Evolutionary conservation across 2,113 vertebrate genomes (phyloP).

Genomic region (Ursus arctos): DNA sequence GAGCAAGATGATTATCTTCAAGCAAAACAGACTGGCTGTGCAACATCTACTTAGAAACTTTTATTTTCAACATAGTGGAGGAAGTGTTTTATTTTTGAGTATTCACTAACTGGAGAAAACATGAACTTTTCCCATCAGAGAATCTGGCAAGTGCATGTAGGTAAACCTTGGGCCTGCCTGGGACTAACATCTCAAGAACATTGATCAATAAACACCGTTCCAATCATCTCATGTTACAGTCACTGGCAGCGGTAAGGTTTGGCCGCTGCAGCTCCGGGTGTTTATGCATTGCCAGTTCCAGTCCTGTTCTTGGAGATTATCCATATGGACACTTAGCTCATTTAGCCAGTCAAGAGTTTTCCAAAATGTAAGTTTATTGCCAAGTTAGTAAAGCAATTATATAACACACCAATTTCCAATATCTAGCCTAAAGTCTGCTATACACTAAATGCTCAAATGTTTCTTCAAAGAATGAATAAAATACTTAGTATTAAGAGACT

Average conservation of each 20-base stretch:
- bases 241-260: no score
- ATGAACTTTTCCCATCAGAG: not conserved
- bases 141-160: not conserved
- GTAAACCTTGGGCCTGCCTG: fast-evolving
- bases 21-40: not conserved
- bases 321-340: not conserved
- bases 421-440: not conserved
- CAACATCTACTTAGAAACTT: not conserved
- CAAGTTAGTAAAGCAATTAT: not conserved
- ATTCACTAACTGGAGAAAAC: not conserved
- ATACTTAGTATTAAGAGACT: not conserved
- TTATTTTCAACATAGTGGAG: not conserved
- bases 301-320: not conserved
- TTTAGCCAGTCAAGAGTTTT: not conserved
- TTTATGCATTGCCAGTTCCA: not conserved
- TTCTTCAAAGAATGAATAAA: not conserved
- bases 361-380: not conserved
- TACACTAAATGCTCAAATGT: not conserved
- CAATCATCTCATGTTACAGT: not conserved
- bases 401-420: not conserved
- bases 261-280: not conserved
- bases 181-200: not conserved
- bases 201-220: not conserved
- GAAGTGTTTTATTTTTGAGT: not conserved
- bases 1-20: not conserved